Base-by-base conservation (phyloP, 2,888 invertebrate genomes). In the Xestia rhomboidea region DNA sequence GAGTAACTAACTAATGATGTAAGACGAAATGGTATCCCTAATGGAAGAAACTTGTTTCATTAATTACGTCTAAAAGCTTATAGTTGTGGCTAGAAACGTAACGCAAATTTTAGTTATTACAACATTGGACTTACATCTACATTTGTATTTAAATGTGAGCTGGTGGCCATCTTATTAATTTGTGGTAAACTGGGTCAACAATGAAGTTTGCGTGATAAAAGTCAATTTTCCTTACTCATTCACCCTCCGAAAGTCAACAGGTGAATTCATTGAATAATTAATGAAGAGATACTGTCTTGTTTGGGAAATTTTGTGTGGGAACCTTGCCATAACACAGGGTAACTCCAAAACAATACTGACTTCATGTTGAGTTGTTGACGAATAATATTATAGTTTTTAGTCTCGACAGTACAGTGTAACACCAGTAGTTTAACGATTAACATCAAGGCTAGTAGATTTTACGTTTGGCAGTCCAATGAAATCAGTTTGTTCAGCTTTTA, bases 191-290 rank as follows among this genome's bases (percentile, higher is more conserved):
- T 92, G 76, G 92, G 91, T 90, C 92, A 88, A 80, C 75, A 81
- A 82, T 68, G 76, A 87, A 78, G 81, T 81, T 93, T 73, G 94
- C 95, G 95, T 95, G 95, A 90, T 92, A 83, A 85, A 78, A 86
- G 82, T 84, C 89, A 90, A 89, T 93, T 90, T 88, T 89, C 90
- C 90, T 85, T 84, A 89, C 83, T 80, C 87, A 84, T 83, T 89
- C 87, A 81, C 90, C 91, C 90, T 85, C 87, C 79, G 79, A 86
- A 85, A 89, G 87, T 89, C 95, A 95, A 95, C 95, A 95, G 95
- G 95, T 95, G 94, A 88, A 91, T 89, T 88, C 88, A 91, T 90
- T 94, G 93, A 93, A 95, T 94, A 93, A 93, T 93, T 93, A 94
- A 95, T 91, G 89, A 90, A 89, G 87, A 87, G 86, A 82, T 83